Evolutionary conservation across 37 sponge, comb jelly and placozoan species (phyloP).

Genomic region (Crambe crambe): DNA sequence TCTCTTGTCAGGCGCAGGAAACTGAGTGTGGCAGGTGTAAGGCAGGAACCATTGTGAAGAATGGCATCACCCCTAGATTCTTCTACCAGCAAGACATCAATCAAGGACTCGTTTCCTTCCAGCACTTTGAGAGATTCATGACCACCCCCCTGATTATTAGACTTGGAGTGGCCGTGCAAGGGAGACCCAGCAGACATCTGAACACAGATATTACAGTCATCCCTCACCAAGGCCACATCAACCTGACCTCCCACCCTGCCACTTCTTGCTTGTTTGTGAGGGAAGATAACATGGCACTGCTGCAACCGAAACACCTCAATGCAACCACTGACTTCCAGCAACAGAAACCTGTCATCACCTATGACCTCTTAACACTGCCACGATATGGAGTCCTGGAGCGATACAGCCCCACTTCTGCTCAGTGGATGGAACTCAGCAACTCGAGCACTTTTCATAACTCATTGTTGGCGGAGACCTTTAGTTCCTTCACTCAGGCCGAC

Average conservation of each 20-base stretch:
- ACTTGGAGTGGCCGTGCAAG: conserved; percentile 4
- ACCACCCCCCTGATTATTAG: neutral
- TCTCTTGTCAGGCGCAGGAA: neutral
- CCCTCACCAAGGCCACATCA: conserved; percentile 26
- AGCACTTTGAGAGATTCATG: conserved; percentile 18
- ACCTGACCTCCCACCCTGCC: neutral
- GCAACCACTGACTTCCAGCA: conserved; percentile 47
- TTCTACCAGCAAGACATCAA: conserved; percentile 38
- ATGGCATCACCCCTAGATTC: neutral
- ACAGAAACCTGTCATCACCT: conserved; percentile 28
- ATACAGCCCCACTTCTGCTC: neutral
- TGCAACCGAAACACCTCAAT: conserved; percentile 19
- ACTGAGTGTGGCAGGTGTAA: neutral
- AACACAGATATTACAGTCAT: neutral
- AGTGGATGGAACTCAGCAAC: neutral
- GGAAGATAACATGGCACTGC: neutral
- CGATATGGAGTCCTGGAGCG: conserved; percentile 11
- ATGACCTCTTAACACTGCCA: conserved; percentile 14
- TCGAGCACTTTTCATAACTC: neutral
- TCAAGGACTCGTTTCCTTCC: conserved; percentile 28
- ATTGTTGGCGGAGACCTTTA: neutral
- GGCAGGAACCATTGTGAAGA: neutral
- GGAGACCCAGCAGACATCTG: neutral
- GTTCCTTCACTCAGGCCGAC: conserved; percentile 50
- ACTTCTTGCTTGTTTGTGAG: conserved; percentile 29